Conservation (phyloP, 2,113 vertebrate genomes). For the Brevimyrus niger region DNA sequence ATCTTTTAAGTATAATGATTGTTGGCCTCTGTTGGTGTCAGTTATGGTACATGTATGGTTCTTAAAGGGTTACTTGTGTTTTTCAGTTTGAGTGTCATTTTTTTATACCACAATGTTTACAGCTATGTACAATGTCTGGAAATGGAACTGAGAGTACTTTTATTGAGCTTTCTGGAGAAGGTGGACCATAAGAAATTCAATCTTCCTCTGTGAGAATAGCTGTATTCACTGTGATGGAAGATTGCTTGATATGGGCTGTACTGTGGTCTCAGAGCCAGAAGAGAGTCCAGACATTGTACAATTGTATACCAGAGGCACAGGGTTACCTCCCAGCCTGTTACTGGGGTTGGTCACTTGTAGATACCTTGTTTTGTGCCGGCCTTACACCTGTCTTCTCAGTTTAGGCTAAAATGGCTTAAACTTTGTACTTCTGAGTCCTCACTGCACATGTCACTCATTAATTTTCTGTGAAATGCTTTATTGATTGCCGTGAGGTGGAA, state of each 20-base stretch:
- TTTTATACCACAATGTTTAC: not conserved
- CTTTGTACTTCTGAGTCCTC: not conserved
- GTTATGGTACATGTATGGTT: conserved; percentile 31
- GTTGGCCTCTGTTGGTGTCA: not conserved
- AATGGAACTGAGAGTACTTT: conserved; percentile 19
- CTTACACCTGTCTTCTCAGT: not conserved
- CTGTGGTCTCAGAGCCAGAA: conserved; percentile 19
- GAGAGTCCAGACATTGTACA: conserved; percentile 49
- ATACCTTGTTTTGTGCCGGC: not conserved
- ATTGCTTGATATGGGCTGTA: not conserved
- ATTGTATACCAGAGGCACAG: conserved; percentile 24
- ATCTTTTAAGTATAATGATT: not conserved
- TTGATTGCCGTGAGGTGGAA: not conserved
- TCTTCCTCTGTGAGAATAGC: not conserved
- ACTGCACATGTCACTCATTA: not conserved
- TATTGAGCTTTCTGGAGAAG: not conserved
- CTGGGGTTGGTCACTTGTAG: not conserved
- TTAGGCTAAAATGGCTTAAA: not conserved
- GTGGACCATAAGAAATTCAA: not conserved
- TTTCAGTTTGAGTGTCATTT: not conserved
- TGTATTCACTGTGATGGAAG: not conserved
- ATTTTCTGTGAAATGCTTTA: not conserved
- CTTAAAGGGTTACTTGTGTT: conserved; percentile 49
- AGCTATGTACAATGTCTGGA: conserved; percentile 45
- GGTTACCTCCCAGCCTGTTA: conserved; percentile 39